Evolutionary conservation across 2,888 invertebrate genomes (phyloP), one percentile per base, ranked within the genome.

Genomic region (Troglohyphantes excavatus): DNA sequence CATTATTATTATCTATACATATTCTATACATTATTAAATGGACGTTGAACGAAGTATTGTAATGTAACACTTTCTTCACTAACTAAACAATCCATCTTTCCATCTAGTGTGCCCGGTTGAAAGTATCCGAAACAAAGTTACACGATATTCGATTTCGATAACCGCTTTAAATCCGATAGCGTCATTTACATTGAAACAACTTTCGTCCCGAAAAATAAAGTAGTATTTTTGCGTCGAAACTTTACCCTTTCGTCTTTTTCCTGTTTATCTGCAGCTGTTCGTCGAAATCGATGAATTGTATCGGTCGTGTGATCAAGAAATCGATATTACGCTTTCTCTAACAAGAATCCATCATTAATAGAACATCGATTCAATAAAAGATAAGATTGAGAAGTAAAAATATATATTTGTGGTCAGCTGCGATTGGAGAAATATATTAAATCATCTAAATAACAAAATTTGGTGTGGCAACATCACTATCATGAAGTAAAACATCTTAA

Each of bases 261-360:
- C 13, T 65, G 65, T 65, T 65, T 26, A 11, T 65, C 65, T 21
- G 65, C 65, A 65, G 65, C 65, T 65, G 65, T 65, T 65, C 17
- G 65, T 26, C 23, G 65, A 11, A 65, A 65, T 65, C 65, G 65
- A 65, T 65, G 21, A 65, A 65, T 65, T 59, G 59, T 59, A 59
- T 59, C 59, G 59, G 13, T 21, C 2, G n/a, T 26, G 65, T 26
- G 26, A 1, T 23, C 26, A 9, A 23, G 65, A 13, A 65, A 65
- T 23, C 65, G 65, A 65, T 65, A 65, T 13, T 26, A 23, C 13
- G 65, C 26, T 65, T 65, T 21, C 13, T 61, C 9, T 6, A 13
- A 26, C 23, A 21, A 3, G 65, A 26, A 13, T 11, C 13, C 13
- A 26, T 26, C 26, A 26, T 65, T 26, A 0, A 11, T 23, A 26